phyloP scores from a whole-genome alignment of 1,140 invertebrate species.

The Eupeodes corollae region DNA sequence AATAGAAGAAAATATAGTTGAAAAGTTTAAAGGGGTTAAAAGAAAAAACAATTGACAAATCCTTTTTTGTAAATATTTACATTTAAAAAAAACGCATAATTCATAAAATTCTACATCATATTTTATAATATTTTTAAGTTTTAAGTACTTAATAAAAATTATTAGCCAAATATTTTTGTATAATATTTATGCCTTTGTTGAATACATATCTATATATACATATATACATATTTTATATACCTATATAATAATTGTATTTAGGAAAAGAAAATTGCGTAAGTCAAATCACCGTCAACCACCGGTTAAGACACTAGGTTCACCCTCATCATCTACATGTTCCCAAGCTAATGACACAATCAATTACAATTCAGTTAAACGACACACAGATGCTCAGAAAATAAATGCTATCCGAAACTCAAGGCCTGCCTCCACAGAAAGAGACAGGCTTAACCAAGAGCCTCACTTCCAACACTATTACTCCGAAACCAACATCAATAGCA shows the following conservation, averaged over 20 bases:
- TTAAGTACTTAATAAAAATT: too few species aligned
- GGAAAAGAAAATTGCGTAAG: too few species aligned
- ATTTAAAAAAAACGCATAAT: neutral
- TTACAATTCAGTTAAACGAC: neutral
- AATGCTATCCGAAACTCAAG: conserved; percentile 5
- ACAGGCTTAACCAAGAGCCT: conserved; percentile 20
- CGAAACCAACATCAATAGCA: neutral
- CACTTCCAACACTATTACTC: neutral
- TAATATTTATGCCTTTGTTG: too few species aligned
- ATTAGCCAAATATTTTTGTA: too few species aligned
- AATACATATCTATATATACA: too few species aligned
- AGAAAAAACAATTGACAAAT: neutral
- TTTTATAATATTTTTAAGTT: too few species aligned
- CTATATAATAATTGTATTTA: neutral
- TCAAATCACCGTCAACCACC: too few species aligned
- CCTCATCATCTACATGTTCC: conserved; percentile 25
- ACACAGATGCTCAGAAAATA: neutral
- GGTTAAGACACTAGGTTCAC: conserved; percentile 2
- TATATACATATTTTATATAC: too few species aligned
- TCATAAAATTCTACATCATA: too few species aligned
- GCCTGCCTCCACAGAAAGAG: conserved; percentile 31
- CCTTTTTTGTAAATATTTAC: neutral
- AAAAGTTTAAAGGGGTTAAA: neutral
- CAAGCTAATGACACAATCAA: conserved; percentile 15
- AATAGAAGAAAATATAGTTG: conserved; percentile 1